Conservation (phyloP, 2,888 invertebrate genomes). For the Lochmaea crataegi region DNA sequence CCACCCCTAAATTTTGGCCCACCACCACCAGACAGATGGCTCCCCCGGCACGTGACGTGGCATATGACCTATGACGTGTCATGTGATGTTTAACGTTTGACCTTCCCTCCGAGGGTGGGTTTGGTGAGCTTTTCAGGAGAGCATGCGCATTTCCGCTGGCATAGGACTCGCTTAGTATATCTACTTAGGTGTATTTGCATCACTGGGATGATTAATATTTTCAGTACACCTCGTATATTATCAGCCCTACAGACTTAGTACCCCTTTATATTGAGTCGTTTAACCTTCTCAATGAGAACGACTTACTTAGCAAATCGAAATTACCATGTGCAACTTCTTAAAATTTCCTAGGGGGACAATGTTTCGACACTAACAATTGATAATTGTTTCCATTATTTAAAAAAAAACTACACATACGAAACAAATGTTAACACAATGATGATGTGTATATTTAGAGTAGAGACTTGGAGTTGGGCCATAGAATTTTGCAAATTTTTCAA, state of each 20-base stretch:
- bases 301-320: neutral
- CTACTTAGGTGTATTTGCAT: too few species aligned
- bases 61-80: too few species aligned
- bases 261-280: neutral
- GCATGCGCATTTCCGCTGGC: too few species aligned
- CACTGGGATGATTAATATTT: too few species aligned
- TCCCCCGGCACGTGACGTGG: too few species aligned
- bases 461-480: conserved; percentile 44
- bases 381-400: conserved; percentile 31
- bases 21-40: too few species aligned
- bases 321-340: neutral
- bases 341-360: neutral
- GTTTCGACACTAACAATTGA: conserved; percentile 1
- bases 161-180: too few species aligned
- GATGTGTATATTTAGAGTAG: conserved; percentile 40
- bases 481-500: conserved; percentile 40
- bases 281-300: neutral
- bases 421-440: conserved; percentile 17
- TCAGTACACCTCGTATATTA: too few species aligned
- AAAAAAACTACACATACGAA: conserved; percentile 29
- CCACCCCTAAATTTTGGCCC: too few species aligned
- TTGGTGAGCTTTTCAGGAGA: too few species aligned
- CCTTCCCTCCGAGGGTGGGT: too few species aligned
- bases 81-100: too few species aligned
- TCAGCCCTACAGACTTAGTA: neutral